Evolutionary conservation across 2,113 vertebrate species (phyloP), one percentile per base, ranked within the genome.

Genomic region (Ochotona princeps): DNA sequence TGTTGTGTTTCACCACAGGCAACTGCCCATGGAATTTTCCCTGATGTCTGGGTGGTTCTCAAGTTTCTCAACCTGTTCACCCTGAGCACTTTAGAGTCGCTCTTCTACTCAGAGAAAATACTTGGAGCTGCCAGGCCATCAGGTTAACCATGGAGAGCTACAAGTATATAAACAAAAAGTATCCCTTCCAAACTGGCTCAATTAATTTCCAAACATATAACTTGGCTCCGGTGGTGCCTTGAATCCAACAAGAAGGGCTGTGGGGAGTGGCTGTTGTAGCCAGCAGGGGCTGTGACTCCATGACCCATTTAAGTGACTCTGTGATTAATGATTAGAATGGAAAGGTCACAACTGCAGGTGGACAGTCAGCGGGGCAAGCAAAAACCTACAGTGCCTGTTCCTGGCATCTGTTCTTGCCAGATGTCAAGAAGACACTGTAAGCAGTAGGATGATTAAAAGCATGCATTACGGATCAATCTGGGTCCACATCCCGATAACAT

Each of bases 161-260:
- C 17, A 51, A 75, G 44, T 78, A 85, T 92, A 84, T 69, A 86
- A 79, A 93, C 54, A 70, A 83, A 21, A 49, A 8, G 30, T 51
- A 57, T 60, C 69, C 63, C 11, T 51, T 14, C 92, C 75, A 84
- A 95, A 93, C 81, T 73, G 74, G 89, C 87, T 90, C 78, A 73
- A 85, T 96, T 97, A 97, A 96, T 97, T 98, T 98, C 97, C 92
- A 94, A 82, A 97, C 95, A 89, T 83, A 96, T 92, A 66, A 79
- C 91, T 93, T 87, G 93, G 73, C 72, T 65, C 74, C 63, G 8
- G 60, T 88, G 94, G 89, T 44, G 44, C 90, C 94, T 84, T 2
- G 8, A 60, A 51, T 84, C 38, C 94, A 78, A 83, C 72, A 21
- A 96, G 92, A 90, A 84, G 89, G n/a, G 74, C 61, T 1, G 0